These are phyloP conservation scores for Pristionchus mayeri DNA, from an alignment of 2,888 invertebrate species.

Conservation along the genomic window DNA sequence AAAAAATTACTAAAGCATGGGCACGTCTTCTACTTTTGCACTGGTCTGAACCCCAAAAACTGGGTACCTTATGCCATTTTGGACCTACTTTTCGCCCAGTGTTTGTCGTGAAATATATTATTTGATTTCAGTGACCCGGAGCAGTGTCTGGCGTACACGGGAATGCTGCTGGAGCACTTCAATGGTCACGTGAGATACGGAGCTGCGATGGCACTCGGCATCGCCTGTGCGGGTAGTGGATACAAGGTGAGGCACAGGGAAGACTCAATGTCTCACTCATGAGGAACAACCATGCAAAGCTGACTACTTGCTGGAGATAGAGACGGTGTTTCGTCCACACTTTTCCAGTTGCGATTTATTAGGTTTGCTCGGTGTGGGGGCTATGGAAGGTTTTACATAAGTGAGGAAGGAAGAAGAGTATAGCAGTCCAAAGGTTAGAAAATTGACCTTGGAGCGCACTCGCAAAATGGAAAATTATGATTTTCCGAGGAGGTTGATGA, in stretches of 20 bases:
- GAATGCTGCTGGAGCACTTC: slow-evolving; percentile 95
- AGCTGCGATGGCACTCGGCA: slow-evolving; percentile 98
- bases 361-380: slow-evolving; percentile 17
- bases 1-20: too few species aligned
- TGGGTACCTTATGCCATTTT: too few species aligned
- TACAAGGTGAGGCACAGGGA: slow-evolving; percentile 80
- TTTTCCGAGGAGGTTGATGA: neutral
- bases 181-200: slow-evolving; percentile 99
- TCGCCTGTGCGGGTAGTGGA: slow-evolving; percentile 98
- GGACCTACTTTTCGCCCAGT: too few species aligned
- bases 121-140: slow-evolving; percentile 87
- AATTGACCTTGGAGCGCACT: neutral
- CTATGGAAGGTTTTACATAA: neutral
- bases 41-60: too few species aligned
- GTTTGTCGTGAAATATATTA: too few species aligned
- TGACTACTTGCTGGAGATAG: too few species aligned
- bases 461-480: neutral
- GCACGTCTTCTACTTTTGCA: too few species aligned
- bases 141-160: slow-evolving; percentile 94
- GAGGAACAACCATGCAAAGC: too few species aligned
- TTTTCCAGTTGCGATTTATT: slow-evolving; percentile 3
- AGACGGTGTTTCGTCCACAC: neutral
- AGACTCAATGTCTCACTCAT: too few species aligned
- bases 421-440: neutral
- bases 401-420: neutral